Conservation (phyloP, 2,113 vertebrate genomes). For the Tachysurus fulvidraco region DNA sequence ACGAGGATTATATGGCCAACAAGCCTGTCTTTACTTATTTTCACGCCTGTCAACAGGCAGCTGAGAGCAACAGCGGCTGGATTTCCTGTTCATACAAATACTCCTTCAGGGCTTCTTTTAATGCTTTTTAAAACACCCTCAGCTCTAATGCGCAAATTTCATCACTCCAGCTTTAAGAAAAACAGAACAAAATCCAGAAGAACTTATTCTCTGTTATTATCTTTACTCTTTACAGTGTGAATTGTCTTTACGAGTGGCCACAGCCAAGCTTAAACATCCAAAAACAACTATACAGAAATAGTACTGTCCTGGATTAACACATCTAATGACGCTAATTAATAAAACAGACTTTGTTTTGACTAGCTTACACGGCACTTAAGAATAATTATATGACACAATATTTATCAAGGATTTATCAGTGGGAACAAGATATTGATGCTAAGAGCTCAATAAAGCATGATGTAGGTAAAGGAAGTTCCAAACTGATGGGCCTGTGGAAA, state of each 20-base stretch:
- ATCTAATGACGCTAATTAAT: not conserved
- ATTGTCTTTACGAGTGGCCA: not conserved
- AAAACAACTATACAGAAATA: not conserved
- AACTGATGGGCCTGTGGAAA: not conserved
- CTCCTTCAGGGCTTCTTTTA: slow-evolving; percentile 23
- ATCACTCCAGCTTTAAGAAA: slow-evolving; percentile 13
- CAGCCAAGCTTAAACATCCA: not conserved
- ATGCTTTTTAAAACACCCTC: slow-evolving; percentile 21
- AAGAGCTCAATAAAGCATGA: not conserved
- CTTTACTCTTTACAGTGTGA: slow-evolving; percentile 3
- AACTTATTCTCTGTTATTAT: not conserved
- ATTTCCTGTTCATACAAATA: slow-evolving; percentile 35
- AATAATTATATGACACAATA: not conserved
- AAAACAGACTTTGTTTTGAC: slow-evolving; percentile 6
- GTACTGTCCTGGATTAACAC: slow-evolving; percentile 9
- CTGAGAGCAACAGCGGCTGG: slow-evolving; percentile 27
- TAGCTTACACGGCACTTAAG: not conserved
- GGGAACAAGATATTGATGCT: not conserved
- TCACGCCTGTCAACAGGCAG: slow-evolving; percentile 36
- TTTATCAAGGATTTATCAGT: not conserved
- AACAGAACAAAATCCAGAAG: slow-evolving; percentile 1
- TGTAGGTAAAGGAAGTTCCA: not conserved
- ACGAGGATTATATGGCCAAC: slow-evolving; percentile 26
- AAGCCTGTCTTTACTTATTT: slow-evolving; percentile 35
- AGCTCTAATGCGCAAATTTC: slow-evolving; percentile 23